A percentile compares a stretch with the other conserved stretches of the same genome.
These are phyloP conservation scores for Battus philenor DNA, from an alignment of 1,140 invertebrate species.

Conservation along the genomic window DNA sequence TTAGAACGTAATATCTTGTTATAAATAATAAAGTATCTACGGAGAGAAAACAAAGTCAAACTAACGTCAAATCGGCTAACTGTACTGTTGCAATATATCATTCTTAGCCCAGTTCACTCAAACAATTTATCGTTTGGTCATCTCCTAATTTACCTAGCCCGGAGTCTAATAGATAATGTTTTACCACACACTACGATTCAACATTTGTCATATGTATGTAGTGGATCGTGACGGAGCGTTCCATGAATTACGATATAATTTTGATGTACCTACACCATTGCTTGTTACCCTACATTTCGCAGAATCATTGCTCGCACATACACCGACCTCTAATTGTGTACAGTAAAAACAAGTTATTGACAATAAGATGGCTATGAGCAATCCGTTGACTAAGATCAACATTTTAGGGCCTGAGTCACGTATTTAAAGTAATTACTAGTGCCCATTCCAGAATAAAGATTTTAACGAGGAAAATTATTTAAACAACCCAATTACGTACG, in stretches of 20 bases:
- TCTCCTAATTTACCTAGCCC: conserved; percentile 14
- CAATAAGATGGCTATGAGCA: conserved; percentile 55
- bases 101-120: conserved; percentile 9
- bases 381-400: conserved; percentile 46
- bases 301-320: conserved; percentile 35
- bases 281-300: conserved; percentile 39
- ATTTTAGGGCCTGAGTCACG: conserved; percentile 42
- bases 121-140: conserved; percentile 9
- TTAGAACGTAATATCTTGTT: too few relatives aligned
- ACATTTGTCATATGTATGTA: conserved; percentile 28
- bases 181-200: conserved; percentile 8
- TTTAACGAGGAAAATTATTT: conserved; percentile 22
- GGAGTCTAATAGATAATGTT: conserved; percentile 12
- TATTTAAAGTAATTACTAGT: conserved; percentile 15
- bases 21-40: too few relatives aligned
- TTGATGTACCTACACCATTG: conserved; percentile 28
- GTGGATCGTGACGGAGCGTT: conserved; percentile 28
- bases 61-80: too few relatives aligned
- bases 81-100: conserved; percentile 13
- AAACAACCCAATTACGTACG: conserved; percentile 10
- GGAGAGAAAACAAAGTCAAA: too few relatives aligned
- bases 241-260: conserved; percentile 46
- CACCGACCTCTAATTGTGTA: conserved; percentile 46
- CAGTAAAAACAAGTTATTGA: conserved; percentile 52
- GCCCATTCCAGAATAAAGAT: conserved; percentile 8